Percentiles rank a stretch among this genome's conserved stretches.
Evolutionary conservation across 2,888 invertebrate species (phyloP).

Genomic region (Choreutis nemorana): DNA sequence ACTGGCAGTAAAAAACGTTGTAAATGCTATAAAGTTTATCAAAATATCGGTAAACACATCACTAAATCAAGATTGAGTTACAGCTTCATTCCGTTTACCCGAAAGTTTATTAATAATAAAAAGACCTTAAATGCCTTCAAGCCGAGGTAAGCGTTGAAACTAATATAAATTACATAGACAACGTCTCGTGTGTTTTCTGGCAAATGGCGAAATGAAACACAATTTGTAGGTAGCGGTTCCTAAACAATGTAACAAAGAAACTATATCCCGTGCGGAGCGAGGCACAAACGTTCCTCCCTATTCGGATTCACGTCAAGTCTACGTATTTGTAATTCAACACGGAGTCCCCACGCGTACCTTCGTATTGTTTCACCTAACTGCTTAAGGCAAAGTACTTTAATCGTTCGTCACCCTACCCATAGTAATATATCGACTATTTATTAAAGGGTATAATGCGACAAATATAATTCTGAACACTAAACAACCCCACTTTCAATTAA

Average conservation of each 20-base stretch:
- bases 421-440: background rate
- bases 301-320: slow-evolving; percentile 58
- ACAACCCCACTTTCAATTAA: slow-evolving; percentile 1
- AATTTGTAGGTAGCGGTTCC: too few species aligned
- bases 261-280: slow-evolving; percentile 22
- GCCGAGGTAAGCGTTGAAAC: too few species aligned
- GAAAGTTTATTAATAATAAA: too few species aligned
- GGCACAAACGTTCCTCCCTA: slow-evolving; percentile 32
- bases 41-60: slow-evolving; percentile 23
- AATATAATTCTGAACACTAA: background rate
- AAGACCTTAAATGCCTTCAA: too few species aligned
- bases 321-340: slow-evolving; percentile 62
- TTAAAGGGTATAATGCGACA: background rate
- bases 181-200: too few species aligned
- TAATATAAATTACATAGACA: too few species aligned
- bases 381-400: slow-evolving; percentile 21
- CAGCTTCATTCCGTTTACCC: too few species aligned
- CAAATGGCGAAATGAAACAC: too few species aligned
- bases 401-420: background rate
- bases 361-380: slow-evolving; percentile 53
- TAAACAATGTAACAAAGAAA: slow-evolving; percentile 30
- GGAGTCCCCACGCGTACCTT: slow-evolving; percentile 35
- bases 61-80: too few species aligned
- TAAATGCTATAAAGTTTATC: slow-evolving; percentile 34
- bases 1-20: slow-evolving; percentile 35